Evolutionary conservation across 2,797 vertebrate genomes (phyloP).

Genomic region (Aldrovandia affinis): DNA sequence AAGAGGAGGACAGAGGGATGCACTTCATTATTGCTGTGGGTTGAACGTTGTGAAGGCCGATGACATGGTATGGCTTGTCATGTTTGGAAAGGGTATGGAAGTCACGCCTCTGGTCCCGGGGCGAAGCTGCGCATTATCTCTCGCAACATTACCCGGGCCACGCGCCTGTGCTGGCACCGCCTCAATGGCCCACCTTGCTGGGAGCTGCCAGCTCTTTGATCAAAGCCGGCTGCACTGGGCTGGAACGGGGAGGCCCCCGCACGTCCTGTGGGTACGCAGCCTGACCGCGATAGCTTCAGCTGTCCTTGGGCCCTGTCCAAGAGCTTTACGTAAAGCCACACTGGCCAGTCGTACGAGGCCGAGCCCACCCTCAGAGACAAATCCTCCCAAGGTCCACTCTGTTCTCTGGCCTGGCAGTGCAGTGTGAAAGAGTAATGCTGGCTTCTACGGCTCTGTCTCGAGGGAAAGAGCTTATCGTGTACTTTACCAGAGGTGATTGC

Average conservation of each 20-base stretch:
- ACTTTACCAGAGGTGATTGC: not conserved
- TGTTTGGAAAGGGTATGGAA: not conserved
- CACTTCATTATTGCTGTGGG: not conserved
- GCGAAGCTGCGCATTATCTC: slow-evolving; percentile 5
- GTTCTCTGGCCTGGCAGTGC: not conserved
- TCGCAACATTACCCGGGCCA: slow-evolving; percentile 19
- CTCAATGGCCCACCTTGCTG: slow-evolving; percentile 29
- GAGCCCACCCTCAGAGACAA: not conserved
- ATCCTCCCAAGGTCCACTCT: not conserved
- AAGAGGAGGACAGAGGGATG: not conserved
- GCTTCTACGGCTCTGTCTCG: not conserved
- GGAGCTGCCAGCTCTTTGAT: slow-evolving; percentile 31
- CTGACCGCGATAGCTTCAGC: slow-evolving; percentile 30
- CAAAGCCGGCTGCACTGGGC: slow-evolving; percentile 27
- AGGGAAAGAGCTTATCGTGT: not conserved
- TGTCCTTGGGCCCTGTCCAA: slow-evolving; percentile 9
- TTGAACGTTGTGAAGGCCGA: not conserved
- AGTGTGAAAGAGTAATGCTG: not conserved
- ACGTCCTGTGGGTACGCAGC: slow-evolving; percentile 1
- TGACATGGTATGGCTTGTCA: too few relatives aligned
- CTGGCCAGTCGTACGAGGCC: not conserved
- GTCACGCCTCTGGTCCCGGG: not conserved
- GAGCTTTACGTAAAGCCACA: not conserved
- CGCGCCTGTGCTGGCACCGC: slow-evolving; percentile 18
- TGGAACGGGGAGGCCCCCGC: slow-evolving; percentile 30